Evolutionary conservation across 2,113 vertebrate species (phyloP).

Genomic region (Excalfactoria chinensis): DNA sequence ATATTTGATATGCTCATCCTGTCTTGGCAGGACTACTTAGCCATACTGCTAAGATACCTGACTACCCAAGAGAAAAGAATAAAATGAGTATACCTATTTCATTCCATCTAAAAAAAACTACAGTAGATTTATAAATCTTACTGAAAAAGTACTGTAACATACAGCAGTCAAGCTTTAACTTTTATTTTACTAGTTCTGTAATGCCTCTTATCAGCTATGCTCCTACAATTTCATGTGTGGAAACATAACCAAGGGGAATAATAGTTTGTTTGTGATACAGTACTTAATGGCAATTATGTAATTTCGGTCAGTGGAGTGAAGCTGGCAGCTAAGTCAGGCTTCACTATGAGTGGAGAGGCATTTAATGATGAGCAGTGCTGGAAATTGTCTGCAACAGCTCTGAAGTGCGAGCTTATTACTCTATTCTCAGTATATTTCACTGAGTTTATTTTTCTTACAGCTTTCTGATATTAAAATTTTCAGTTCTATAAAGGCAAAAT

Average conservation of each 20-base stretch:
- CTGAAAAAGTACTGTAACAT: neutral
- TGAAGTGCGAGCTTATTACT: neutral
- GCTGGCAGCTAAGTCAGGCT: neutral
- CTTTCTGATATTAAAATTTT: neutral
- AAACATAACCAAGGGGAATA: neutral
- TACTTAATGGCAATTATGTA: neutral
- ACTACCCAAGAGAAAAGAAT: neutral
- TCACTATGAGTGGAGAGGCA: neutral
- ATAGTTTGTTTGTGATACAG: neutral
- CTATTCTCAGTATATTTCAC: neutral
- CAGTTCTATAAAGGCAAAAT: neutral
- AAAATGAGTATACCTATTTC: neutral
- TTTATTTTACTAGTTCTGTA: neutral
- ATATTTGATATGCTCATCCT: neutral
- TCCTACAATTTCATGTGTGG: neutral
- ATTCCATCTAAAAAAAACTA: neutral
- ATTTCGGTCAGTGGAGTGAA: neutral
- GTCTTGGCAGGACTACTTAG: neutral
- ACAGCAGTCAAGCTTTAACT: neutral
- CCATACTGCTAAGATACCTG: neutral
- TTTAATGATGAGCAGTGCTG: neutral
- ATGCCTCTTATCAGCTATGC: neutral
- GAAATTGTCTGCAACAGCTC: neutral
- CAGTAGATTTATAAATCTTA: neutral
- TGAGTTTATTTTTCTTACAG: neutral